phyloP scores from a whole-genome alignment of 2,797 vertebrate genomes.

The Ptychobarbus kaznakovi region DNA sequence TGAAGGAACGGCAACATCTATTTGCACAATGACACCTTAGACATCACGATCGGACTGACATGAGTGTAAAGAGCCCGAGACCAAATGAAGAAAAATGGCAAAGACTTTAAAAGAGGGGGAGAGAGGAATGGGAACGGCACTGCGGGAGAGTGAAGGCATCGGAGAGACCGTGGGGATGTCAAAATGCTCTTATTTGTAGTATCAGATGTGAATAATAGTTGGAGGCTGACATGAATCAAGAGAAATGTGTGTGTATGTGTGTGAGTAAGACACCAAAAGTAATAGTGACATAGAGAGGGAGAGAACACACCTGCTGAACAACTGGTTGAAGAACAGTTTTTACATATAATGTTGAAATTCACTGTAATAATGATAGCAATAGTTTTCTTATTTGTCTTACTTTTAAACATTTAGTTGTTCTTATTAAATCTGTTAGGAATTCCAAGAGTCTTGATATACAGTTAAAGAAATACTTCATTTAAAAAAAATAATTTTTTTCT shows the following conservation, averaged over 20 bases:
- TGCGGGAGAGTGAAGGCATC: conserved; percentile 1
- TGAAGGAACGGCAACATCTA: conserved; percentile 3
- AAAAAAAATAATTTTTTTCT: too few species aligned
- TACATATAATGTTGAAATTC: not conserved
- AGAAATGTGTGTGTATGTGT: not conserved
- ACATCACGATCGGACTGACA: conserved; percentile 14
- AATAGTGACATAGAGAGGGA: conserved; percentile 15
- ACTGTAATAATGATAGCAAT: not conserved
- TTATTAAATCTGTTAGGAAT: not conserved
- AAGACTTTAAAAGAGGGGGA: conserved; percentile 29
- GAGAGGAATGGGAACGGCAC: conserved; percentile 12
- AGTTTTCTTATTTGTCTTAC: not conserved
- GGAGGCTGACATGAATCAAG: conserved; percentile 13
- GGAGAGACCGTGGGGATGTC: conserved; percentile 1
- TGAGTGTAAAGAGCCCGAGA: conserved; percentile 31
- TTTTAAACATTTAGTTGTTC: not conserved
- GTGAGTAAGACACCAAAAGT: conserved; percentile 1
- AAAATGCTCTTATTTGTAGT: conserved; percentile 45
- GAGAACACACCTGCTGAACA: not conserved
- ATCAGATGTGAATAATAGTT: conserved; percentile 40
- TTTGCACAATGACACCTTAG: conserved; percentile 19
- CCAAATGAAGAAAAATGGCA: conserved; percentile 42
- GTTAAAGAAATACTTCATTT: not conserved
- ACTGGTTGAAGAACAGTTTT: not conserved
- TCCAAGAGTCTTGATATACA: not conserved